Evolutionary conservation across 1,140 invertebrate species (phyloP), one percentile per base, ranked within the genome.

Genomic region (Phymastichus coffea): DNA sequence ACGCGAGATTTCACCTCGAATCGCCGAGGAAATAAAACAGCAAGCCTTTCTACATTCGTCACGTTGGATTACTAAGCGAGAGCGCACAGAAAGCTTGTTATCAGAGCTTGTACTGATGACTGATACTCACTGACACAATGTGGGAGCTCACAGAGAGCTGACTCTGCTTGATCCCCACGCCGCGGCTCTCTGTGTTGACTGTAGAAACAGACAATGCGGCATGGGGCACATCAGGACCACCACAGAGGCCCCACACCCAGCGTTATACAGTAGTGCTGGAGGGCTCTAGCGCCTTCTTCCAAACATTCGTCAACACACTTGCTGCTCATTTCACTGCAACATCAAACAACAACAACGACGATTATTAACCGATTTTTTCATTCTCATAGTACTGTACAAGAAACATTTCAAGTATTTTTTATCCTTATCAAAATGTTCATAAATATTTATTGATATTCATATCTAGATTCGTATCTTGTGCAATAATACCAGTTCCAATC

Each of bases 181-280:
- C 87, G 87, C 84, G 87, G 87, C 87, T 87, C 87, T 88, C 87
- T 87, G 86, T 84, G 83, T 80, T 84, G 78, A 80, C 78, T 79
- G 79, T 78, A 75, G 81, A 81, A 84, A 84, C 82, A 80, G 79
- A 83, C 79, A 85, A 85, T 80, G 84, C 86, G 86, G 87, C 85
- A 84, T 88, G 88, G 89, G 90, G 89, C 82, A 83, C 91, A 92
- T 93, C 93, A 95, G 93, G 90, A 92, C 84, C 89, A 92, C 92
- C 91, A 95, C 93, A 89, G 93, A 95, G 94, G 94, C 93, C 94
- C 94, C 85, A 93, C 88, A 82, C 94, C 94, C 89, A 97, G 91
- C 88, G 89, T 89, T 85, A 94, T 89, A 85, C 86, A 89, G 79
- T 87, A 93, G 72, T 78, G 77, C 55, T 72, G 77, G 51, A 79